phyloP scores from a whole-genome alignment of 2,113 vertebrate genomes.

The Cochlearius cochlearius region DNA sequence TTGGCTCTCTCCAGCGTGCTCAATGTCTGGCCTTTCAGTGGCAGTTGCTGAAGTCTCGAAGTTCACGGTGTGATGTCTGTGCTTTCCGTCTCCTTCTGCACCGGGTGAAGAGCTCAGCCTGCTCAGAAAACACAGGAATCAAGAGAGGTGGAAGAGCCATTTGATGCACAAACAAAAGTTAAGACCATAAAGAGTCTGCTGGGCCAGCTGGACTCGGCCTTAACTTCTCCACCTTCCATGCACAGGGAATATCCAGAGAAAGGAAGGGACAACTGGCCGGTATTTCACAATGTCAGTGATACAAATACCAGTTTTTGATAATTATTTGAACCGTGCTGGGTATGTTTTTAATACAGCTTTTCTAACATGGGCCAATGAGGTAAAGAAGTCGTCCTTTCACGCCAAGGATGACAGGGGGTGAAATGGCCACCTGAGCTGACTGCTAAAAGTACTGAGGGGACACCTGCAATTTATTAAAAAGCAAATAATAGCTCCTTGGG shows the following conservation, averaged over 20 bases:
- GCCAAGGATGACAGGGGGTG: background rate
- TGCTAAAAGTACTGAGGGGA: background rate
- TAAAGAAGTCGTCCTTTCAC: background rate
- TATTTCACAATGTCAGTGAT: background rate
- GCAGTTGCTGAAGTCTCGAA: background rate
- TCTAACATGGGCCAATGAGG: background rate
- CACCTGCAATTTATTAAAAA: background rate
- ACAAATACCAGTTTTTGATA: background rate
- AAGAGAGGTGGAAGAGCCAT: background rate
- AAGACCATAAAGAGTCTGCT: background rate
- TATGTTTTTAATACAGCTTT: background rate
- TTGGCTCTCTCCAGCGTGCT: background rate
- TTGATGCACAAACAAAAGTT: background rate
- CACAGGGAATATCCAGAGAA: rapidly evolving
- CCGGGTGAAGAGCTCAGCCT: background rate
- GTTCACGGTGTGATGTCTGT: rapidly evolving
- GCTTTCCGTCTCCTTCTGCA: background rate
- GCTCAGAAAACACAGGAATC: background rate
- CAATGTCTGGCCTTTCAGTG: background rate
- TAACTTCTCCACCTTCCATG: background rate
- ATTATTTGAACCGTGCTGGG: background rate
- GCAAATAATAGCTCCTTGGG: background rate
- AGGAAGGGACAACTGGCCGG: background rate
- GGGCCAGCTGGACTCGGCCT: background rate
- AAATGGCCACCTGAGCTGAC: background rate